Base-by-base conservation (phyloP, 2,888 invertebrate genomes). In the Drosophila cracens region DNA sequence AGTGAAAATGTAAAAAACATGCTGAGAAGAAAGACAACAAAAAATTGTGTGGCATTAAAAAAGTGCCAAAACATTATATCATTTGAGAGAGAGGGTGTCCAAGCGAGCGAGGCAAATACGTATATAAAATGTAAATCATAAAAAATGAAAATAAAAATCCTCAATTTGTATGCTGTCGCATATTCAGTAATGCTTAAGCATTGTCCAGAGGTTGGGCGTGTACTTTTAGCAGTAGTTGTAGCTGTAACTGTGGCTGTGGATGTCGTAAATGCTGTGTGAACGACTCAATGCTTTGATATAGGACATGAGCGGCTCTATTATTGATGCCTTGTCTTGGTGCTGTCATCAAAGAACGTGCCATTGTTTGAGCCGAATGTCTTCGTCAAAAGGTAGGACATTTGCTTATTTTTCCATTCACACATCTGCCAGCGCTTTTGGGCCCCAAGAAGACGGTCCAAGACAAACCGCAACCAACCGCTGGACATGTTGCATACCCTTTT, bases 81-180 rank as follows among this genome's bases (percentile, higher is more conserved):
- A 80, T 69, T 73, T 67, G 70, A 33, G 51, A 29, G 10, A n/a
- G 25, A 11, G 54, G 11, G 31, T 52, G 54, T 21, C 38, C 62
- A 65, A 67, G 67, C 70, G 72, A 66, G 80, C 57, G 70, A 54
- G 40, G 65, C 80, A 74, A 74, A 82, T 80, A 76, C 66, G 62
- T 62, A 70, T 68, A 75, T 71, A 65, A 78, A 78, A 75, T 79
- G 78, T 78, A 79, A 79, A 78, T 79, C 76, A 75, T 75, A 76
- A 76, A 73, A 85, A 89, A 81, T 81, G 76, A 82, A 81, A 82
- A 78, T 85, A 87, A 87, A 89, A 89, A 87, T 87, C 87, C 88
- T 67, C 88, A 87, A 89, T 87, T 89, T 87, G 88, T 89, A 87
- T 87, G 78, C 90, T 88, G 88, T 87, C 90, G 90, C 87, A 87